phyloP scores from a whole-genome alignment of 2,888 invertebrate genomes.

The Drosophila meridionalis region DNA sequence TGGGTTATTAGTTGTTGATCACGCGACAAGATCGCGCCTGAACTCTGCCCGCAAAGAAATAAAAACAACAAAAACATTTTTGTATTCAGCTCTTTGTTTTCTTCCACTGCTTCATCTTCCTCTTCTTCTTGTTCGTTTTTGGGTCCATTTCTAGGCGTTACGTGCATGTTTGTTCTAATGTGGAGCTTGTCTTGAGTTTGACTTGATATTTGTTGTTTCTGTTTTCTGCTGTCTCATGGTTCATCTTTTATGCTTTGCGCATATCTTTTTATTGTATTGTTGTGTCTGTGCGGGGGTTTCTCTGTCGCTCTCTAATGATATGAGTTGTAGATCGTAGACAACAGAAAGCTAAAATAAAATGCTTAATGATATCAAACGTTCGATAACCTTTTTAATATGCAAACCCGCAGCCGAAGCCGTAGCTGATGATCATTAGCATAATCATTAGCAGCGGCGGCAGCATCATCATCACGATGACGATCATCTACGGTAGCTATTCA shows the following conservation, averaged over 20 bases:
- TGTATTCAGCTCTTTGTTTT: conserved; percentile 12
- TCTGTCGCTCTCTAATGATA: conserved; percentile 51
- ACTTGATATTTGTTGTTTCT: neutral
- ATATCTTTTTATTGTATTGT: conserved; percentile 41
- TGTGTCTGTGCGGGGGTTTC: conserved; percentile 44
- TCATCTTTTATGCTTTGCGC: conserved; percentile 69
- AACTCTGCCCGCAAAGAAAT: conserved; percentile 7
- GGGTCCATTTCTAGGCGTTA: conserved; percentile 42
- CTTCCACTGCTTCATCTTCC: neutral
- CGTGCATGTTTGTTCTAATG: conserved; percentile 53
- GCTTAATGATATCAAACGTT: conserved; percentile 83
- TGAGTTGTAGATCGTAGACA: conserved; percentile 39
- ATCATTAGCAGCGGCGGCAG: conserved; percentile 39
- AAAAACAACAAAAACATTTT: conserved; percentile 11
- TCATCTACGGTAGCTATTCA: conserved; percentile 64
- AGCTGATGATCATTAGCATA: conserved; percentile 29
- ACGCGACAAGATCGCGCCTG: conserved; percentile 62
- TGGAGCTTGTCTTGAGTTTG: conserved; percentile 23
- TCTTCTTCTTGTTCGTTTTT: conserved; percentile 6
- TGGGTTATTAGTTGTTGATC: conserved; percentile 57
- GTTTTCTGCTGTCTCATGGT: conserved; percentile 75
- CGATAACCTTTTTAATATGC: conserved; percentile 83
- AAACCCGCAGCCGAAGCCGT: conserved; percentile 51
- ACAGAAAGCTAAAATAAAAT: conserved; percentile 59
- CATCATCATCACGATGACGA: conserved; percentile 36